Evolutionary conservation across 2,888 invertebrate species (phyloP).

Genomic region (Slavum lentiscoides): DNA sequence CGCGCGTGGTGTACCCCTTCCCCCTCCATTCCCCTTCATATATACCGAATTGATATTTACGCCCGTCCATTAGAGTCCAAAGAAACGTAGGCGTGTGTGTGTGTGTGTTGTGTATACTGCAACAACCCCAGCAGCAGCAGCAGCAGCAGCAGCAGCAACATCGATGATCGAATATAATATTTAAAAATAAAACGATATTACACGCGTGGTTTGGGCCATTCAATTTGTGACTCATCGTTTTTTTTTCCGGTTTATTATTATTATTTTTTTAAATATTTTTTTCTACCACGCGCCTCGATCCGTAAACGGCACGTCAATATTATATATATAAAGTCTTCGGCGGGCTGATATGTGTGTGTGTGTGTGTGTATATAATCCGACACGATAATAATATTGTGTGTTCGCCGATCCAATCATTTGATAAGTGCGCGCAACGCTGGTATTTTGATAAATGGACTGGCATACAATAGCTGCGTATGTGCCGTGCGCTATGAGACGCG

Average conservation of each 20-base stretch:
- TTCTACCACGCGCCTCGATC: slow-evolving; percentile 9
- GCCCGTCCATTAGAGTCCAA: slow-evolving; percentile 27
- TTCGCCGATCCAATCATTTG: slow-evolving; percentile 52
- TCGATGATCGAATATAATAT: not conserved
- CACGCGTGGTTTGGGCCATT: slow-evolving; percentile 20
- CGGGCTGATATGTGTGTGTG: no score
- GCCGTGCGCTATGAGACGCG: not conserved
- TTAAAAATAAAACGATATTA: slow-evolving; percentile 7
- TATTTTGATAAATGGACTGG: slow-evolving; percentile 48
- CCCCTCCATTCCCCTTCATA: no score
- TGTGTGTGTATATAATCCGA: slow-evolving; percentile 18
- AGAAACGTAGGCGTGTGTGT: slow-evolving; percentile 34
- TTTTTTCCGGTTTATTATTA: slow-evolving; percentile 4
- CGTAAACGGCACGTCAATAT: slow-evolving; percentile 49
- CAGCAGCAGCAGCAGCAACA: not conserved
- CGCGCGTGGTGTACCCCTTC: not conserved
- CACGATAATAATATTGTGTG: slow-evolving; percentile 47
- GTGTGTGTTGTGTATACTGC: no score
- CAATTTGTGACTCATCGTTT: slow-evolving; percentile 52
- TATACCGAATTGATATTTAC: not conserved
- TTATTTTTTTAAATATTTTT: not conserved
- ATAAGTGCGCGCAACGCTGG: slow-evolving; percentile 28
- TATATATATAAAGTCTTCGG: not conserved
- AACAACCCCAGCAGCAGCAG: slow-evolving; percentile 11
- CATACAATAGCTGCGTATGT: no score